Evolutionary conservation across 2,888 invertebrate species (phyloP).

Genomic region (Frankliniella intonsa): DNA sequence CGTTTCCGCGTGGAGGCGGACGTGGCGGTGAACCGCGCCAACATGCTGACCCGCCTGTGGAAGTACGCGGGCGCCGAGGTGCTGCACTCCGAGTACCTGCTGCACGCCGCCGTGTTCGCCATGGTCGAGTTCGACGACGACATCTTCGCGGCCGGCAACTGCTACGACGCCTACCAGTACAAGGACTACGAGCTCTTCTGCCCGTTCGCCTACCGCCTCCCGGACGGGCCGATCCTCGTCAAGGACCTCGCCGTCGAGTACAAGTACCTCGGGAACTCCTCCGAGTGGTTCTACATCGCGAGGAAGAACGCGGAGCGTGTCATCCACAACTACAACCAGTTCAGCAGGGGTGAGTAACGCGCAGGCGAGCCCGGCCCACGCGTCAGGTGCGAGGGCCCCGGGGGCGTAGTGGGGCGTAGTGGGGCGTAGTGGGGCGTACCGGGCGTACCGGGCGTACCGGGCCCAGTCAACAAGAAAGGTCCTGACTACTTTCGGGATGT

Average conservation of each 20-base stretch:
- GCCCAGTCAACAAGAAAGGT: no score
- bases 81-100: slow-evolving; percentile 77
- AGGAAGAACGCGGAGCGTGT: slow-evolving; percentile 85
- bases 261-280: slow-evolving; percentile 88
- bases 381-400: no score
- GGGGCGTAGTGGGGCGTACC: no score
- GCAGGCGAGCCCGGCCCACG: not conserved
- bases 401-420: no score
- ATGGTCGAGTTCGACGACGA: slow-evolving; percentile 94
- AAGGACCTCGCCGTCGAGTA: slow-evolving; percentile 92
- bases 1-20: slow-evolving; percentile 87
- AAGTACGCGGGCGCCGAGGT: slow-evolving; percentile 77
- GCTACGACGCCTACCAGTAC: slow-evolving; percentile 82
- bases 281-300: slow-evolving; percentile 92
- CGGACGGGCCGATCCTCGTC: slow-evolving; percentile 80
- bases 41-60: slow-evolving; percentile 92
- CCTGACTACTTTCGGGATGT: no score
- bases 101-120: slow-evolving; percentile 84
- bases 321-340: slow-evolving; percentile 75
- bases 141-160: slow-evolving; percentile 93
- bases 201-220: slow-evolving; percentile 85
- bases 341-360: slow-evolving; percentile 68
- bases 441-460: no score
- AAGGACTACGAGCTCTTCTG: slow-evolving; percentile 80
- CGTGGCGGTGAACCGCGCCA: slow-evolving; percentile 89